Evolutionary conservation across 1,140 invertebrate species (phyloP), one percentile per base, ranked within the genome.

Genomic region (Euglossa dilemma): DNA sequence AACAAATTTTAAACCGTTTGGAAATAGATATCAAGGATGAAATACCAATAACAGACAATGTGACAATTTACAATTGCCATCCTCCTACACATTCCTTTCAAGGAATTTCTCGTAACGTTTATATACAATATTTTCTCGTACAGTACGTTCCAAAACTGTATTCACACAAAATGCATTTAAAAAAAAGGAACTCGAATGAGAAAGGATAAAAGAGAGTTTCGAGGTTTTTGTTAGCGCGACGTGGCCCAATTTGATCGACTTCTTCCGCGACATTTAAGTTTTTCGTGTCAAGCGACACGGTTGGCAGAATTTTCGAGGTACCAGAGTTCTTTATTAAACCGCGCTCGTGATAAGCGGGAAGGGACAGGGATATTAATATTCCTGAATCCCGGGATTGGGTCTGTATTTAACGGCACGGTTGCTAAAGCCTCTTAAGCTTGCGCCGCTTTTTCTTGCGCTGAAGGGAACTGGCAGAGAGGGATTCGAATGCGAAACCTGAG

Each of bases 341-440:
- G 54, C 43, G 25, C 23, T 69, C 23, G 23, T 23, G 64, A 57
- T 28, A 47, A 16, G 25, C n/a, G 47, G n/a, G 50, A 80, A 63
- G 28, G 16, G 57, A 63, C 54, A 11, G 64, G 73, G 72, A 80
- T 72, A 80, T 80, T 80, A 80, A 80, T 80, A 80, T 73, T 73
- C 47, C 20, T 5, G 28, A 54, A 72, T 63, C 69, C 50, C 0
- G 2, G 25, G 20, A 54, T 47, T 54, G 47, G 18, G 16, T n/a
- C 20, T 56, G 36, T 52, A 73, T 36, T 80, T 72, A 72, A 80
- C 6, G 25, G 20, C n/a, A 57, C 28, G 43, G 59, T 43, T 64
- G 23, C 23, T 61, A 79, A 70, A 70, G 45, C 66, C 54, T 50
- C 36, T 52, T 79, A 70, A 69, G 45, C 54, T 57, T 52, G n/a